Base-by-base conservation (phyloP, 1,140 invertebrate genomes). In the Carposina sasakii region DNA sequence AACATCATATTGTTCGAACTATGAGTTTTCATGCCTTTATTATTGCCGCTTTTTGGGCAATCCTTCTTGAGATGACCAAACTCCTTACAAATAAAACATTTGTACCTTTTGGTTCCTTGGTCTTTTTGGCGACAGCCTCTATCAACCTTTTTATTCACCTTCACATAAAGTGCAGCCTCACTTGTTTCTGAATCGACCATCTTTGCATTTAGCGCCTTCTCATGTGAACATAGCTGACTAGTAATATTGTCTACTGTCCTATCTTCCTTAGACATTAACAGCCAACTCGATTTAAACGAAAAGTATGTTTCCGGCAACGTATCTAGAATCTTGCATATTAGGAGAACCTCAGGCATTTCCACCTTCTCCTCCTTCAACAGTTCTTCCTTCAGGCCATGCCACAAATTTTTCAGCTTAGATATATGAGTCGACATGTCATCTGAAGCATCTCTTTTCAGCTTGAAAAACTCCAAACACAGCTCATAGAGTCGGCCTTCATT, bases 391-490 rank as follows among this genome's bases (percentile, higher is more conserved):
- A 54, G 16, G 15, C 39, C 21, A 15, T 24, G 13, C 47, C 53
- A 46, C 4, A 50, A 30, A 45, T 55, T 56, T 23, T 55, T 50
- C 3, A 54, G n/a, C 33, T 50, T 54, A n/a, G 43, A 54, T 26
- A 59, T 22, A 26, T 45, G 57, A 12, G 44, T 48, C 9, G 48
- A n/a, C 16, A 51, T 20, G 43, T 60, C 54, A 43, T 48, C 24
- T 24, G 20, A 16, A 31, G 10, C 3, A 28, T 53, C 30, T 19
- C 40, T 47, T 24, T 43, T 53, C n/a, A 26, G 43, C 2, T 42
- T 41, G 23, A 67, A 64, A 22, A 67, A 64, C 22, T 49, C 21
- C 52, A 53, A 56, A 23, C 61, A 65, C 16, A 59, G 26, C 31
- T 54, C 20, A 33, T 59, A 67, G 0, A 43, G 28, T 24, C 46